Evolutionary conservation across 2,797 vertebrate genomes (phyloP), one percentile per base, ranked within the genome.

Genomic region (Notolepis coatsorum): DNA sequence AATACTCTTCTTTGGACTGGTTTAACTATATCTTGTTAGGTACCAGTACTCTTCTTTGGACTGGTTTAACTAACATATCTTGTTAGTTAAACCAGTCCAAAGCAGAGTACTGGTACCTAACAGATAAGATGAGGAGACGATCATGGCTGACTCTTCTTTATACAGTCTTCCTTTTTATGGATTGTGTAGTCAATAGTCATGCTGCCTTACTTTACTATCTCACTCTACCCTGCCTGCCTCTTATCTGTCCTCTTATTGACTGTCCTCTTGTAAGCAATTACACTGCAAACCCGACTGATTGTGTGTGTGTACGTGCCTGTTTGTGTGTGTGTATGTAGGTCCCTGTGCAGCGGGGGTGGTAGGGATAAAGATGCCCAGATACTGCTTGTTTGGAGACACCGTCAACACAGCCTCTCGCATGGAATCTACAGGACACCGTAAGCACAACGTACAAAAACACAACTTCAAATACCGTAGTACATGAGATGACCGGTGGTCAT

Each of bases 351-450:
- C 97, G 1, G 97, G 96, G 39, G 96, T 99, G 0, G 97, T 99
- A 62, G 97, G 97, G 25, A 92, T 97, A 72, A 99, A 99, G 89
- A 99, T 99, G 97, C 97, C 97, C 69, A 95, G 97, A 65, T 99
- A 99, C 58, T 99, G 97, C 81, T 90, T 99, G 31, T 99, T 99
- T 81, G 97, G 97, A 54, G 96, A 99, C 71, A 98, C 96, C 0
- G 96, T 99, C 77, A 99, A 99, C 89, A 98, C 96, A 0, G 95
- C 97, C 31, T 98, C 97, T 0, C 88, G 96, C 30, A 97, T 99
- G 96, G 97, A 99, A 90, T 99, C 97, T 18, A 94, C 96, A 0
- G 96, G 97, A 84, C 92, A 97, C 73, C 97, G 97, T 99, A 93
- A 97, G 96, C n/a, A 23, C 20, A 3, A 10, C 12, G 35, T 5